Evolutionary conservation across 1,140 invertebrate species (phyloP).

Genomic region (Armadillidium nasatum): DNA sequence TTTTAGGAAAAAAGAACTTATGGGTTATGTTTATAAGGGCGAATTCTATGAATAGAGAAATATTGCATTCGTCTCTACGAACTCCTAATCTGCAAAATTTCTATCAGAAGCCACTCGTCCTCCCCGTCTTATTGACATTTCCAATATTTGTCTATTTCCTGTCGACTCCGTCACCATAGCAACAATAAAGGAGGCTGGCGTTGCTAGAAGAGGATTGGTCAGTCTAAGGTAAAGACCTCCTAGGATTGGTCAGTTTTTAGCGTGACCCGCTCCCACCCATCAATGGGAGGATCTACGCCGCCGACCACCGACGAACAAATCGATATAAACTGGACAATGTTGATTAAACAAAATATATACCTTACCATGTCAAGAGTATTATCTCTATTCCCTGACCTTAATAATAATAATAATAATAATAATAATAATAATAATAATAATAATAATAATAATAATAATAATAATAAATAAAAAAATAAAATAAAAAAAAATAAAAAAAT

Average conservation of each 20-base stretch:
- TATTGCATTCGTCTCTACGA: background rate
- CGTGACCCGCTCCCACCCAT: background rate
- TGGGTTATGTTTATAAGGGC: background rate
- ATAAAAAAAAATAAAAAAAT: too few species aligned
- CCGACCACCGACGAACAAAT: background rate
- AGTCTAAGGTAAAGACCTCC: background rate
- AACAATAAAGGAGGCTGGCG: slow-evolving; percentile 25
- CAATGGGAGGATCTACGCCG: background rate
- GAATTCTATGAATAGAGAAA: background rate
- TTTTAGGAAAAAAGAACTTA: slow-evolving; percentile 27
- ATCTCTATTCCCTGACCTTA: background rate
- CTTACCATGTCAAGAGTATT: background rate
- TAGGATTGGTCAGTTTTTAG: background rate
- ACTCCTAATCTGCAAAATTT: slow-evolving; percentile 45
- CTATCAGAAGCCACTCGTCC: slow-evolving; percentile 46
- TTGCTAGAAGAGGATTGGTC: slow-evolving; percentile 3
- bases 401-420: background rate
- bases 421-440: too few species aligned
- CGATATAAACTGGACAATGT: slow-evolving; percentile 4
- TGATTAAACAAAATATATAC: slow-evolving; percentile 8
- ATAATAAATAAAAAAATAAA: too few species aligned
- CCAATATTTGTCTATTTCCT: slow-evolving; percentile 46
- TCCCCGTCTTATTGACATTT: slow-evolving; percentile 46
- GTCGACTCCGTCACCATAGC: slow-evolving; percentile 45
- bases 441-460: too few species aligned